Evolutionary conservation across 2,113 vertebrate species (phyloP).

Genomic region (Cettia cetti): DNA sequence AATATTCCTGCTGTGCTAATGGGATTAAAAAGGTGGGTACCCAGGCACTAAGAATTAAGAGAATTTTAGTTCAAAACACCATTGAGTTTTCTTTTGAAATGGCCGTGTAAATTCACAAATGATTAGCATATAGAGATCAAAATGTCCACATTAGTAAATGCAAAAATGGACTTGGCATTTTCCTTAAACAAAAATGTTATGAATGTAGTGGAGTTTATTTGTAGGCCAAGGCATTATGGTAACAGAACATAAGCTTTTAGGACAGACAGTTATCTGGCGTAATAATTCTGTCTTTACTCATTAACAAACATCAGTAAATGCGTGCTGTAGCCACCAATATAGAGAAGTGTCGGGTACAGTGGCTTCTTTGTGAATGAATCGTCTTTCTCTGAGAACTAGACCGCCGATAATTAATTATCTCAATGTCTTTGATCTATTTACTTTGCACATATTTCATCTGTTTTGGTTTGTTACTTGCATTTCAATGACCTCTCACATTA

Average conservation of each 20-base stretch:
- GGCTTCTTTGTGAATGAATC: conserved; percentile 49
- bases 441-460: conserved; percentile 54
- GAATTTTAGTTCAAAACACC: not conserved
- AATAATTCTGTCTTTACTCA: conserved; percentile 27
- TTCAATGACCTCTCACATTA: conserved; percentile 53
- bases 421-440: conserved; percentile 58
- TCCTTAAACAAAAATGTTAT: not conserved
- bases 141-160: not conserved
- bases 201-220: not conserved
- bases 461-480: conserved; percentile 61
- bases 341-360: not conserved
- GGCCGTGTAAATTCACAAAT: not conserved
- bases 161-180: not conserved
- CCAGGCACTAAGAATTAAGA: not conserved
- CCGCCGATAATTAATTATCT: conserved; percentile 43
- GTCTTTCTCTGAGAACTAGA: conserved; percentile 49
- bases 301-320: conserved; percentile 15
- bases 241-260: not conserved
- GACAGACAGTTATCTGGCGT: not conserved
- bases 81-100: not conserved
- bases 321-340: not conserved
- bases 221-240: not conserved
- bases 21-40: not conserved
- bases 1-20: not conserved
- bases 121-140: not conserved